Evolutionary conservation across 1,140 invertebrate species (phyloP).

Genomic region (Nixonia krombeini): DNA sequence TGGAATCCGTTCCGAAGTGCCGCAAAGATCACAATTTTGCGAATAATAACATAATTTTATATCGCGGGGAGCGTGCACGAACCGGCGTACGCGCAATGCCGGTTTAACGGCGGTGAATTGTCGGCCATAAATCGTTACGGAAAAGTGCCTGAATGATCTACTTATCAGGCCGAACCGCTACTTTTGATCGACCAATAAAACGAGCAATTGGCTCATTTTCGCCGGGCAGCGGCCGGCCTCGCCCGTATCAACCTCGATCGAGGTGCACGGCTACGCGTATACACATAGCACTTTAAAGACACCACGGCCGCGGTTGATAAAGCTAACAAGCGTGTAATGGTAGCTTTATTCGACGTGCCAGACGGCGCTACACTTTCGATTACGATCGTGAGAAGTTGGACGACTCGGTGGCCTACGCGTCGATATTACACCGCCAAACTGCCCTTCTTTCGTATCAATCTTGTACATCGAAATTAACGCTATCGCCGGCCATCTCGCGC

Average conservation of each 20-base stretch:
- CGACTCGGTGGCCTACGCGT: not conserved
- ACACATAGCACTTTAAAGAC: slow-evolving; percentile 3
- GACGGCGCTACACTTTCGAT: slow-evolving; percentile 8
- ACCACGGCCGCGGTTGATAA: slow-evolving; percentile 1
- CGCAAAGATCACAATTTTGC: not conserved
- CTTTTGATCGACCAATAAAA: slow-evolving; percentile 4
- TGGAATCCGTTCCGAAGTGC: no score
- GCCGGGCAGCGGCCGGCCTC: not conserved
- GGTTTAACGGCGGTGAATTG: no score
- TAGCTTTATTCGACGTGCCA: slow-evolving; percentile 13
- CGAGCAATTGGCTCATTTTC: slow-evolving; percentile 7
- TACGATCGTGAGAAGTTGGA: slow-evolving; percentile 12
- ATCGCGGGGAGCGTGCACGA: no score
- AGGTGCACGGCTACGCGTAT: not conserved
- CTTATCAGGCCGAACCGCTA: not conserved
- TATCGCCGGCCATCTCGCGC: not conserved
- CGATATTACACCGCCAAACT: slow-evolving; percentile 3
- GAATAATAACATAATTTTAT: not conserved
- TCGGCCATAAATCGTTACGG: not conserved
- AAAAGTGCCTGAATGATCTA: slow-evolving; percentile 6
- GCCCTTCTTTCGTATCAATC: slow-evolving; percentile 7
- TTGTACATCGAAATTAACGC: slow-evolving; percentile 7
- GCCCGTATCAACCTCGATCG: not conserved
- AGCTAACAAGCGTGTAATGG: slow-evolving; percentile 13
- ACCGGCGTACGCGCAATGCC: no score